These are phyloP conservation scores for Cynodonichthys magdalenae DNA, from an alignment of 2,797 vertebrate genomes.

Conservation along the genomic window DNA sequence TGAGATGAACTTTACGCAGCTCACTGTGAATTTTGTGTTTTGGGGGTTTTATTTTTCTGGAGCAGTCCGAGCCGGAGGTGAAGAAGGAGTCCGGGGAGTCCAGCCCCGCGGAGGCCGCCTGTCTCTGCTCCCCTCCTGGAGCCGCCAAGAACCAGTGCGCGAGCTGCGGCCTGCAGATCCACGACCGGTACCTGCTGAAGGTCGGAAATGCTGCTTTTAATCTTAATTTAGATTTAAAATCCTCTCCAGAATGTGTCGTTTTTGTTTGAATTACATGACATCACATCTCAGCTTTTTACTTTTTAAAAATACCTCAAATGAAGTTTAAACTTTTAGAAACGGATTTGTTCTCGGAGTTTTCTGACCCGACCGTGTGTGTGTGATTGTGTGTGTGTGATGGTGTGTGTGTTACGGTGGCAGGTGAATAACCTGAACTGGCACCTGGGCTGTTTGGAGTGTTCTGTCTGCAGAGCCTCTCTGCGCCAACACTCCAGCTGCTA, in stretches of 20 bases:
- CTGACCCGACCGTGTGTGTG: not conserved
- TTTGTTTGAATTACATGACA: not conserved
- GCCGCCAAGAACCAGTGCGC: constrained; percentile 92
- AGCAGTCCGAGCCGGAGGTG: constrained; percentile 91
- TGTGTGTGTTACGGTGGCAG: constrained; percentile 65
- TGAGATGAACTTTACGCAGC: too few relatives aligned
- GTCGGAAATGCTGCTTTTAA: constrained; percentile 50
- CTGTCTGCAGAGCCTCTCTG: constrained; percentile 94
- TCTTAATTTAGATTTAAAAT: too few relatives aligned
- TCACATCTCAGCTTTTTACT: not conserved
- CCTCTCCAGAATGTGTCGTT: too few relatives aligned
- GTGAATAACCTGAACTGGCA: constrained; percentile 99
- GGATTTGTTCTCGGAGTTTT: too few relatives aligned
- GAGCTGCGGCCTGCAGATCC: constrained; percentile 92
- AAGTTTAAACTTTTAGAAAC: too few relatives aligned
- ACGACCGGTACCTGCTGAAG: constrained; percentile 93
- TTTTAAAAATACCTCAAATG: too few relatives aligned
- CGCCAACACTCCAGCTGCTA: constrained; percentile 98
- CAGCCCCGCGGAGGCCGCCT: constrained; percentile 89
- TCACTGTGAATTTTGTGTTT: too few relatives aligned
- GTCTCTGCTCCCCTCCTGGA: constrained; percentile 88
- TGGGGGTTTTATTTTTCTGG: not conserved
- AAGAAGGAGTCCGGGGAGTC: constrained; percentile 86
- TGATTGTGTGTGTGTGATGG: not conserved
- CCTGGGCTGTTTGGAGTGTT: constrained; percentile 94